These are phyloP conservation scores for Valencia hispanica DNA, from an alignment of 2,797 vertebrate species.

Conservation along the genomic window DNA sequence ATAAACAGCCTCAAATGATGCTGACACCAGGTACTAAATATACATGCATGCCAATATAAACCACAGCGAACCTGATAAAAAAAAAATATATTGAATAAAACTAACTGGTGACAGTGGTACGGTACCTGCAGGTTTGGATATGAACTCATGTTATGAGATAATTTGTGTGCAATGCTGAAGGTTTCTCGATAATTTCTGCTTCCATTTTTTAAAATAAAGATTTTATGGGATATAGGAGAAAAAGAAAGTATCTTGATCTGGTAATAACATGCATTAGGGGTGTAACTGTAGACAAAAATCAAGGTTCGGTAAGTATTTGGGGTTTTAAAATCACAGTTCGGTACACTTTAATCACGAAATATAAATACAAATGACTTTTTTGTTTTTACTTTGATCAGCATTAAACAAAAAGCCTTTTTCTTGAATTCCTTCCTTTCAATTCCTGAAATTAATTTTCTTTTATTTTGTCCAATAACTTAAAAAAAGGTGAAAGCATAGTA, in stretches of 20 bases:
- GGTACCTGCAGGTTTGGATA: constrained; percentile 1
- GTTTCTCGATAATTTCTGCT: not conserved
- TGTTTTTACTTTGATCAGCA: no score
- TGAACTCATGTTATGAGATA: not conserved
- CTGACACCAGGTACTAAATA: constrained; percentile 16
- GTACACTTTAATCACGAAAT: no score
- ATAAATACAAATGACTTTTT: no score
- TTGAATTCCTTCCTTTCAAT: no score
- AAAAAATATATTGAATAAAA: not conserved
- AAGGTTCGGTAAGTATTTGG: no score
- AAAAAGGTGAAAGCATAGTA: no score
- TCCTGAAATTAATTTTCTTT: no score
- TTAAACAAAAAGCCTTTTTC: no score
- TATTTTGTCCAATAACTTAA: no score
- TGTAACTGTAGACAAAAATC: no score
- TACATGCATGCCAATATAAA: not conserved
- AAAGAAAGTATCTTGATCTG: not conserved
- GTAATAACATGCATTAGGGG: not conserved
- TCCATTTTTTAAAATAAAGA: not conserved
- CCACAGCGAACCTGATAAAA: constrained; percentile 32
- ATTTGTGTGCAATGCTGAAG: not conserved
- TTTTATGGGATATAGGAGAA: not conserved
- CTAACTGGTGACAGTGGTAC: not conserved
- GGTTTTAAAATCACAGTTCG: no score
- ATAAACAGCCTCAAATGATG: not conserved